Conservation (phyloP, 2,797 vertebrate species). For the Lagocephalus sceleratus region DNA sequence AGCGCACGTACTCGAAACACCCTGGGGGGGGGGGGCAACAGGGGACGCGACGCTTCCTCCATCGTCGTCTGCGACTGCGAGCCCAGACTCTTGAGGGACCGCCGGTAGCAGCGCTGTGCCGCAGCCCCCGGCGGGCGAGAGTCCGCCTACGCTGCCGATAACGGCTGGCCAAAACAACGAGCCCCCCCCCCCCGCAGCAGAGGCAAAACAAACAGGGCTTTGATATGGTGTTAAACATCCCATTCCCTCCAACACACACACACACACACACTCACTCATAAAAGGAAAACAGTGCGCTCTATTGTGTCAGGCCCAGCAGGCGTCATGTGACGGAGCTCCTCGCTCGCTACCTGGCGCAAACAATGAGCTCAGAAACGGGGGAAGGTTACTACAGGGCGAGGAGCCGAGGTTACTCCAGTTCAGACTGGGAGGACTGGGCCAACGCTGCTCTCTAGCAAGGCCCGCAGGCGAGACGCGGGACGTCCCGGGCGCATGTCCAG, state of each 20-base stretch:
- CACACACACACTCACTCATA: constrained; percentile 37
- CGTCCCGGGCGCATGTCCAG: too few species aligned
- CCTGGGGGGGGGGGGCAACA: constrained; percentile 3
- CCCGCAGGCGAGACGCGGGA: too few species aligned
- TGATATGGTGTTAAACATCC: constrained; percentile 76
- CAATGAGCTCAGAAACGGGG: constrained; percentile 49
- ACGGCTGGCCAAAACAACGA: constrained; percentile 59
- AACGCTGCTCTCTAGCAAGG: not conserved
- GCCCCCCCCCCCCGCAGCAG: constrained; percentile 48
- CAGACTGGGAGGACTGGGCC: constrained; percentile 12
- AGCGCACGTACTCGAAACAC: not conserved
- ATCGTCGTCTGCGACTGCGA: constrained; percentile 7
- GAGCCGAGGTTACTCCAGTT: constrained; percentile 60
- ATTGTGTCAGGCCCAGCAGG: constrained; percentile 74
- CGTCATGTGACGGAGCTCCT: constrained; percentile 66
- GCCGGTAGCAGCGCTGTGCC: not conserved
- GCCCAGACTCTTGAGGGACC: constrained; percentile 13
- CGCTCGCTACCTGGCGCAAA: constrained; percentile 73
- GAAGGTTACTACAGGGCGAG: constrained; percentile 46
- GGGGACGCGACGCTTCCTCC: constrained; percentile 18
- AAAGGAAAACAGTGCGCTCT: constrained; percentile 39
- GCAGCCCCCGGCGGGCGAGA: constrained; percentile 45
- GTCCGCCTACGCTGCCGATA: constrained; percentile 29
- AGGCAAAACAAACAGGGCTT: constrained; percentile 72
- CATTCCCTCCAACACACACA: constrained; percentile 47